Evolutionary conservation across 2,888 invertebrate genomes (phyloP).

Genomic region (Chloroclystis v-ata): DNA sequence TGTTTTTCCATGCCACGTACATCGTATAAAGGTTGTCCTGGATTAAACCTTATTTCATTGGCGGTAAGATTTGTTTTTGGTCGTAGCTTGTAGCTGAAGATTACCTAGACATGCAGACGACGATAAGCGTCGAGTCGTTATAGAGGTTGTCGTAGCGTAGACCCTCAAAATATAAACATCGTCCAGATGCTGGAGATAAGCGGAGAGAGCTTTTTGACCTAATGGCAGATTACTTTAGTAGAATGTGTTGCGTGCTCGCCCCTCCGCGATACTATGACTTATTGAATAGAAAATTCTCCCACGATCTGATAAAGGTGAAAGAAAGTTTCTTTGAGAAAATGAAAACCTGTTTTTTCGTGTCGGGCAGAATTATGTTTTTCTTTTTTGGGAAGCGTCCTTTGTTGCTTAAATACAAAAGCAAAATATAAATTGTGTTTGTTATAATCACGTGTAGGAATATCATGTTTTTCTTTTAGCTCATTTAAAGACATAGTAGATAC

Average conservation of each 20-base stretch:
- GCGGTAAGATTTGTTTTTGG: conserved; percentile 46
- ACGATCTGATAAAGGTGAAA: conserved; percentile 41
- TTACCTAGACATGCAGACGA: conserved; percentile 68
- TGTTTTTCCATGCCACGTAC: conserved; percentile 12
- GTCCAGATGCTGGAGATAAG: conserved; percentile 75
- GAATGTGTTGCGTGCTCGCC: conserved; percentile 51
- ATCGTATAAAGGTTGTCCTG: conserved; percentile 26
- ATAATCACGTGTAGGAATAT: not conserved
- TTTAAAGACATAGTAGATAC: no score
- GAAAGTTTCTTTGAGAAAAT: conserved; percentile 28
- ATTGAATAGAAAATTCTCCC: conserved; percentile 54
- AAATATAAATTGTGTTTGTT: conserved; percentile 19
- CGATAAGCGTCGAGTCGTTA: conserved; percentile 71
- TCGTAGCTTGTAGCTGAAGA: conserved; percentile 40
- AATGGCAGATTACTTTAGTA: conserved; percentile 71
- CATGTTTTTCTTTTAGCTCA: no score
- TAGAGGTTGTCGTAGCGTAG: conserved; percentile 70
- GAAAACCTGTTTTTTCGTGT: conserved; percentile 19
- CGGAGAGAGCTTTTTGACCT: conserved; percentile 68
- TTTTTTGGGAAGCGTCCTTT: conserved; percentile 16
- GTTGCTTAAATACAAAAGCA: conserved; percentile 29
- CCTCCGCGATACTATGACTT: conserved; percentile 45
- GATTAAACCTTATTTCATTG: conserved; percentile 41
- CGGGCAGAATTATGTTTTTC: conserved; percentile 17
- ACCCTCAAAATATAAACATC: conserved; percentile 76